Percentiles rank a stretch among this genome's conserved stretches.
phyloP scores from a whole-genome alignment of 2,113 vertebrate genomes.

The Mus pahari region DNA sequence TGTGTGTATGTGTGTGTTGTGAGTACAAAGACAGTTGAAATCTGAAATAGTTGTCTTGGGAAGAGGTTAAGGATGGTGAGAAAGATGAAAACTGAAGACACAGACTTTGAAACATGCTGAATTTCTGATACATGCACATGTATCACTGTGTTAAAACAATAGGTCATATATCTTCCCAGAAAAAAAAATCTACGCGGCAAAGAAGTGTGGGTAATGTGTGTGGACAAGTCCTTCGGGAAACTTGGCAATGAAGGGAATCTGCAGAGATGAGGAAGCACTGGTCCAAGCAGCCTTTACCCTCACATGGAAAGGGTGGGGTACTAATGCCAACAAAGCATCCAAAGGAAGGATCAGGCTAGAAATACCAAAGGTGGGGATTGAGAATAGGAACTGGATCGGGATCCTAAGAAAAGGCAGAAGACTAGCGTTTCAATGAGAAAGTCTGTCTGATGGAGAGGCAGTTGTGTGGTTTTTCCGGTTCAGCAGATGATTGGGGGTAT shows the following conservation, averaged over 20 bases:
- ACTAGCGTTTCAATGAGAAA: not conserved
- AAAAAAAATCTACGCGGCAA: not conserved
- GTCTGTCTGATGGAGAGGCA: not conserved
- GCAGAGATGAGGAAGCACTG: not conserved
- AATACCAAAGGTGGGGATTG: not conserved
- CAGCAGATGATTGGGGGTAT: not conserved
- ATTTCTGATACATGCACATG: slow-evolving; percentile 8
- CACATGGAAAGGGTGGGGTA: not conserved
- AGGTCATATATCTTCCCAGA: not conserved
- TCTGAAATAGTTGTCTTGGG: not conserved
- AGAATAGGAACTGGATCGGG: not conserved
- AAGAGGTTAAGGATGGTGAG: not conserved
- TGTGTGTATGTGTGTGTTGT: not conserved
- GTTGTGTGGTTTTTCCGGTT: not conserved
- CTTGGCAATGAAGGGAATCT: not conserved
- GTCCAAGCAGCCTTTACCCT: not conserved
- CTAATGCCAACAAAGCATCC: not conserved
- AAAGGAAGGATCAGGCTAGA: not conserved
- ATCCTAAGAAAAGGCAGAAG: not conserved
- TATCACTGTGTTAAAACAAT: not conserved
- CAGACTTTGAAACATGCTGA: not conserved
- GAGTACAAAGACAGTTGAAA: not conserved
- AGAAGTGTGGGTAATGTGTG: not conserved
- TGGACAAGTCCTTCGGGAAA: not conserved
- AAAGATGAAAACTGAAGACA: not conserved